Evolutionary conservation across 2,888 invertebrate genomes (phyloP).

Genomic region (Diplolepis rosae): DNA sequence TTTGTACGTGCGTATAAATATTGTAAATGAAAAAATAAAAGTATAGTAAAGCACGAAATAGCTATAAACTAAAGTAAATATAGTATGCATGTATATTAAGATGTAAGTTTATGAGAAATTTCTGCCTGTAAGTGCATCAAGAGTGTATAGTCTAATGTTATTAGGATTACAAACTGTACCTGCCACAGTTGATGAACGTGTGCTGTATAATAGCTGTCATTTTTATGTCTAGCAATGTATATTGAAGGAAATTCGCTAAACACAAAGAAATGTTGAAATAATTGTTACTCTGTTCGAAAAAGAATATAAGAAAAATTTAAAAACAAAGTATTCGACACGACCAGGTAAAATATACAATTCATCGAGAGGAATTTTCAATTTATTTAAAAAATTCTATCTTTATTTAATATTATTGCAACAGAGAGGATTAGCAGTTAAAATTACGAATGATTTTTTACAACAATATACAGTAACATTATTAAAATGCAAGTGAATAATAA

Average conservation of each 20-base stretch:
- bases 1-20: background rate
- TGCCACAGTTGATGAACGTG: conserved; percentile 21
- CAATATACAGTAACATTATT: too few species aligned
- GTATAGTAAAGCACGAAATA: background rate
- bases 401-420: too few species aligned
- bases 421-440: too few species aligned
- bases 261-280: conserved; percentile 7
- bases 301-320: background rate
- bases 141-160: conserved; percentile 13
- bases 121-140: conserved; percentile 1
- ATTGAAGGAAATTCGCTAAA: background rate
- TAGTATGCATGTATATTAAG: conserved; percentile 4
- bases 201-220: conserved; percentile 26
- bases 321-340: background rate
- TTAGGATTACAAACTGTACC: conserved; percentile 24
- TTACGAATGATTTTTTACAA: too few species aligned
- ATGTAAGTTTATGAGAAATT: conserved; percentile 7
- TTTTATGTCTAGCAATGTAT: conserved; percentile 2
- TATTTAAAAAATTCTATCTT: too few species aligned
- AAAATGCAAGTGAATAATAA: too few species aligned
- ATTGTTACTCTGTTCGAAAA: conserved; percentile 1
- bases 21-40: background rate
- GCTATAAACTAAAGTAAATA: background rate
- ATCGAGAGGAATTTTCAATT: too few species aligned
- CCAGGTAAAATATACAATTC: background rate